A percentile compares a stretch with the other conserved stretches of the same genome.
Evolutionary conservation across 2,888 invertebrate genomes (phyloP).

Genomic region (Pseudanteris insignis): DNA sequence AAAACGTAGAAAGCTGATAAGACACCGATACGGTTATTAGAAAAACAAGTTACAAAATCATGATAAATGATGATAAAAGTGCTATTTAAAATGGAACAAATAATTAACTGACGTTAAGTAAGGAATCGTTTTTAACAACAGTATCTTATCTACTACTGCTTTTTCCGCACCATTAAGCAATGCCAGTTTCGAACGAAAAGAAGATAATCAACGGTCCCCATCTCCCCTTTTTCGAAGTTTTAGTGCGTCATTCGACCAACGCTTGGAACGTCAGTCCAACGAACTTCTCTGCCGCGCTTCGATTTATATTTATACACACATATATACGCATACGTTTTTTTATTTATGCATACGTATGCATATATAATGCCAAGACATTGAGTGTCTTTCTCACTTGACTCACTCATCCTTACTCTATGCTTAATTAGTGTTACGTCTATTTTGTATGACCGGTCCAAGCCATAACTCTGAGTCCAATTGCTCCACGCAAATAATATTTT

Average conservation of each 20-base stretch:
- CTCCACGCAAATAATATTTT: neutral
- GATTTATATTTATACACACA: slow-evolving; percentile 28
- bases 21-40: no score
- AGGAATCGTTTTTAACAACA: neutral
- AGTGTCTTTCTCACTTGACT: slow-evolving; percentile 50
- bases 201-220: slow-evolving; percentile 51
- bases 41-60: no score
- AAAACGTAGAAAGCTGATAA: no score
- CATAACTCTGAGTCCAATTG: slow-evolving; percentile 52
- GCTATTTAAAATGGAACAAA: slow-evolving; percentile 12
- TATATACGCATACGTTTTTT: slow-evolving; percentile 6
- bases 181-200: slow-evolving; percentile 39
- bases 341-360: neutral
- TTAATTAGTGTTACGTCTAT: slow-evolving; percentile 63
- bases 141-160: slow-evolving; percentile 13
- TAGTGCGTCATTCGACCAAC: slow-evolving; percentile 64
- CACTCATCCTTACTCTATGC: slow-evolving; percentile 58
- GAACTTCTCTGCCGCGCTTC: slow-evolving; percentile 50
- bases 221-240: slow-evolving; percentile 54
- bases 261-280: slow-evolving; percentile 61
- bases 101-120: no score
- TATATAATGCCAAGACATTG: slow-evolving; percentile 51
- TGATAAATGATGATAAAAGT: no score
- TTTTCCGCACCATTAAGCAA: neutral
- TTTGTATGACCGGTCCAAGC: slow-evolving; percentile 65